These are phyloP conservation scores for Acropora tenuis DNA, from an alignment of 64 coral and sea anemone species.

Conservation along the genomic window DNA sequence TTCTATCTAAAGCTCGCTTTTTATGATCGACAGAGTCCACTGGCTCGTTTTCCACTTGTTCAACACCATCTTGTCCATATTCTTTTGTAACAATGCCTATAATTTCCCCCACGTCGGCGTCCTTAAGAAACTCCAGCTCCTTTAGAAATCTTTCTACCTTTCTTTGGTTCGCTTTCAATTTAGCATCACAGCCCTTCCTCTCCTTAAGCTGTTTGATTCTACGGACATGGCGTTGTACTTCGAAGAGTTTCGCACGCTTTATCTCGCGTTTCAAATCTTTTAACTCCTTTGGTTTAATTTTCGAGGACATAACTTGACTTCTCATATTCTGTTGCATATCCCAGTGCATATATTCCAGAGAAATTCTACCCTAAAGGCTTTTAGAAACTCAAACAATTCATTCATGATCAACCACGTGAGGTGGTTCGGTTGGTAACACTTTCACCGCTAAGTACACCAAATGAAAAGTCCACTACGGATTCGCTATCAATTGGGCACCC, in stretches of 20 bases:
- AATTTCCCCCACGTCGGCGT: slow-evolving; percentile 40
- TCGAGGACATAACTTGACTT: neutral
- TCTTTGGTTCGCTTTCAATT: slow-evolving; percentile 75
- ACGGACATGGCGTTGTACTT: slow-evolving; percentile 55
- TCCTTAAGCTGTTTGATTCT: slow-evolving; percentile 61
- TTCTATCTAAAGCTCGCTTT: slow-evolving; percentile 19
- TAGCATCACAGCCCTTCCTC: slow-evolving; percentile 58
- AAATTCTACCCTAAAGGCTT: neutral
- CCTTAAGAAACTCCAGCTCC: slow-evolving; percentile 70
- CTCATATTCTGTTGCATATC: neutral
- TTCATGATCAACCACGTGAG: no score
- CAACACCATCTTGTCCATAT: neutral
- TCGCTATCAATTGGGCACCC: no score
- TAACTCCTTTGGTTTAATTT: neutral
- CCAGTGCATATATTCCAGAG: neutral
- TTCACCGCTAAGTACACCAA: no score
- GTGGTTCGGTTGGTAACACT: no score
- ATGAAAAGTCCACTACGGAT: no score
- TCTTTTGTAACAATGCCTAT: slow-evolving; percentile 7
- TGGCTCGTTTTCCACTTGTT: neutral
- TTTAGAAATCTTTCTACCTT: slow-evolving; percentile 57
- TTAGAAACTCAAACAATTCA: no score
- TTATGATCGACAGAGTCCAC: neutral
- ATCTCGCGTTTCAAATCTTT: slow-evolving; percentile 31
- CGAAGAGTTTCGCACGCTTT: slow-evolving; percentile 70